Evolutionary conservation across 2,797 vertebrate genomes (phyloP).

Genomic region (Otolemur crassicaudatus): DNA sequence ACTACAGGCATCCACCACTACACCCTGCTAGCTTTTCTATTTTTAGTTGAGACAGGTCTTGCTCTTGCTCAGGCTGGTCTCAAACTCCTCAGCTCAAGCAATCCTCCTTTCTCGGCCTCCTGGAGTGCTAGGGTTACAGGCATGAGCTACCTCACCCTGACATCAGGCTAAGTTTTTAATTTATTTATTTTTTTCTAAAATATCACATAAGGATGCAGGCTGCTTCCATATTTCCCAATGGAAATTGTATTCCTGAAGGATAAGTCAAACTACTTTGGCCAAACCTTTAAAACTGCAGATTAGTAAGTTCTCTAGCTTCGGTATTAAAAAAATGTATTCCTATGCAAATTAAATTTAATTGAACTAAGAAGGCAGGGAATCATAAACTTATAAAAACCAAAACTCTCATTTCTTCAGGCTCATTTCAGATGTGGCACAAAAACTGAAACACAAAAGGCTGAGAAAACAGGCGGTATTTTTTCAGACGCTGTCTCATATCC

Average conservation of each 20-base stretch:
- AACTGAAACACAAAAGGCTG: not conserved
- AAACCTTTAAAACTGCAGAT: not conserved
- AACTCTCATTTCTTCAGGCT: not conserved
- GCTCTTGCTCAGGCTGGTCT: no score
- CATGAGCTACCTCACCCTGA: no score
- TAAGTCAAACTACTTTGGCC: not conserved
- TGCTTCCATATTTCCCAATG: not conserved
- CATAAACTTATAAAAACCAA: not conserved
- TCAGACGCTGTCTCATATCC: not conserved
- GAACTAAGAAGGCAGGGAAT: not conserved
- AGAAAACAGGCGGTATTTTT: not conserved
- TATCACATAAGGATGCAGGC: not conserved
- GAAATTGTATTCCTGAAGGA: constrained; percentile 25
- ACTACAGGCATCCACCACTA: no score
- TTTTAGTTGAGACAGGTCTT: no score
- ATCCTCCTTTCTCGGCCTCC: no score
- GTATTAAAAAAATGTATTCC: not conserved
- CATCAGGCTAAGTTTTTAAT: not conserved
- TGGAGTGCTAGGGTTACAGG: no score
- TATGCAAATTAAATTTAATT: not conserved
- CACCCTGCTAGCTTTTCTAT: no score
- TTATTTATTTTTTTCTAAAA: not conserved
- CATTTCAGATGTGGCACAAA: not conserved
- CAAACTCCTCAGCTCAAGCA: no score
- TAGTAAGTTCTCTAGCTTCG: not conserved